These are phyloP conservation scores for Limnephilus rhombicus DNA, from an alignment of 2,888 invertebrate species.

Conservation along the genomic window DNA sequence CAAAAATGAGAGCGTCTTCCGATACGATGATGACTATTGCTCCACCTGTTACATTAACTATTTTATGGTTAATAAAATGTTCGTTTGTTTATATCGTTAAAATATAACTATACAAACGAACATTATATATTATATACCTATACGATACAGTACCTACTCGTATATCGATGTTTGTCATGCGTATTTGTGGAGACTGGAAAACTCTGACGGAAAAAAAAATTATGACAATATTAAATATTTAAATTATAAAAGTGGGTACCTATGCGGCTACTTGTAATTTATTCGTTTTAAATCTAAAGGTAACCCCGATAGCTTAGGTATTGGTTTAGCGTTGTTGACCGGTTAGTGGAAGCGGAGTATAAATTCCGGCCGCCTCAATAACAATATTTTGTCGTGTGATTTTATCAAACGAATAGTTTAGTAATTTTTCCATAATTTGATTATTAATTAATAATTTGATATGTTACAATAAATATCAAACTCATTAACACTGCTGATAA, in stretches of 20 bases:
- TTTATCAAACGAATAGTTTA: background rate
- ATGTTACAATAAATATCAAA: background rate
- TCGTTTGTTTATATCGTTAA: no score
- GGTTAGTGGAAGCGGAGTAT: background rate
- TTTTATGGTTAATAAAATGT: no score
- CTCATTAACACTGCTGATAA: background rate
- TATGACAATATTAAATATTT: background rate
- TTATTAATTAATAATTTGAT: background rate
- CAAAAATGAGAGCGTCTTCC: no score
- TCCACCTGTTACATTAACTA: no score
- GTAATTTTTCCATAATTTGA: background rate
- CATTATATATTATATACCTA: no score
- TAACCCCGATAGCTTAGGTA: background rate
- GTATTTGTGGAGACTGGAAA: no score
- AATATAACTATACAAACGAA: no score
- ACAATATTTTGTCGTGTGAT: background rate
- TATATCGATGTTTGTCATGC: no score
- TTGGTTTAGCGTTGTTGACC: background rate
- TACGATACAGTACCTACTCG: no score
- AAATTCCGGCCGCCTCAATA: background rate
- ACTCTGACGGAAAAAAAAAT: no score
- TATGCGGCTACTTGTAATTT: background rate
- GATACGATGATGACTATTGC: no score
- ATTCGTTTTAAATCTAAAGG: background rate
- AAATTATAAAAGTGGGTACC: background rate